Conservation (phyloP, 2,888 invertebrate genomes). For the Tridacna crocea region DNA sequence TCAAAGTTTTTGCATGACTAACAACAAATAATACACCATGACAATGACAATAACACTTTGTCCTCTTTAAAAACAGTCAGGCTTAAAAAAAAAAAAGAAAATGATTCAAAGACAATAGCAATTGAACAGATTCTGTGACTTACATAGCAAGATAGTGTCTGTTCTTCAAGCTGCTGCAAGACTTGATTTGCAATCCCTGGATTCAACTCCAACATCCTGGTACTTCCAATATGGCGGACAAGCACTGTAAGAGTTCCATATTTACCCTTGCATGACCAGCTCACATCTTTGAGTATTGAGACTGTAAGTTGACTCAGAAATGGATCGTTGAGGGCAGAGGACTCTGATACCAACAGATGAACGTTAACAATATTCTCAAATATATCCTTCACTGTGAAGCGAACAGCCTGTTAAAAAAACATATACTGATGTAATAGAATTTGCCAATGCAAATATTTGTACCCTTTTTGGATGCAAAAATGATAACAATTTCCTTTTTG, state of each 20-base stretch:
- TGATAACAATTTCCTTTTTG: no score
- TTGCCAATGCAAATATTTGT: no score
- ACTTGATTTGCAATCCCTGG: constrained; percentile 83
- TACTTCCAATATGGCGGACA: constrained; percentile 84
- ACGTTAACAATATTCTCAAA: constrained; percentile 81
- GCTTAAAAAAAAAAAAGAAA: background rate
- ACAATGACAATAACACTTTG: no score
- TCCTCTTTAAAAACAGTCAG: background rate
- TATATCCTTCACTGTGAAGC: constrained; percentile 80
- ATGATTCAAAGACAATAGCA: background rate
- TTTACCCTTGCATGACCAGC: constrained; percentile 81
- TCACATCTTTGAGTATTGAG: constrained; percentile 74
- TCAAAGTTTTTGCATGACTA: no score
- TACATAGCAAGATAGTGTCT: constrained; percentile 84
- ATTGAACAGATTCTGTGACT: constrained; percentile 60
- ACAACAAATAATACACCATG: no score
- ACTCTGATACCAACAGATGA: constrained; percentile 60
- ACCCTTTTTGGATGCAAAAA: no score
- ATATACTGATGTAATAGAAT: no score
- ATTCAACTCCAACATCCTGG: constrained; percentile 80
- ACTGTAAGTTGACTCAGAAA: constrained; percentile 69
- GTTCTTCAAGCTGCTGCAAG: constrained; percentile 82
- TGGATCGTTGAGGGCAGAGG: constrained; percentile 46
- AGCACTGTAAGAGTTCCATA: constrained; percentile 80
- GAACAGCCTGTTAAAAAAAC: constrained; percentile 74